Evolutionary conservation across 2,888 invertebrate species (phyloP), one percentile per base, ranked within the genome.

Genomic region (Sarcophaga subvicina): DNA sequence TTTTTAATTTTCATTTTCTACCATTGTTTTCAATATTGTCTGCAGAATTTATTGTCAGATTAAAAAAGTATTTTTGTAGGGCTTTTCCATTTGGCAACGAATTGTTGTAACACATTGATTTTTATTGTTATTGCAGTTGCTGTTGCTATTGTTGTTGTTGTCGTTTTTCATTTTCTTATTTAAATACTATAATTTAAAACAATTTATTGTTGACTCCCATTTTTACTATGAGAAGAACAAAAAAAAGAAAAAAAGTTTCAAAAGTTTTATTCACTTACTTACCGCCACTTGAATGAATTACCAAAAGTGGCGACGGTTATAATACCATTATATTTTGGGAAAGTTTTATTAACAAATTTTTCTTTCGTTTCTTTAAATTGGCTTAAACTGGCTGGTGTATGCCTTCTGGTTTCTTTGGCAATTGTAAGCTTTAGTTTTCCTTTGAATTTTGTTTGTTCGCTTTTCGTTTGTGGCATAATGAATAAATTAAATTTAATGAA

Each of bases 201-300:
- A 79, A 75, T 79, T 64, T 79, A 10, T 70, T 64, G 69, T 83
- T 70, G 17, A 79, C 79, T 79, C 54, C 67, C 45, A 72, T 70
- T 83, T 79, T 6, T 2, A 6, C 37, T 6, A 37, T 0, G 27
- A 5, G 6, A 37, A 37, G 6, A 37, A 37, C 6, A 12, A 12
- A 14, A 54, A 54, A 14, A 54, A 54, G 4, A 17, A 14, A 54
- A 54, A 54, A 54, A 12, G 54, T 54, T 54, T 54, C 14, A 17
- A 54, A 54, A 54, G 54, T 54, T 54, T 54, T 54, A 54, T 14
- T 12, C 14, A 14, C 17, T 54, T 54, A 14, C 54, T 54, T 54
- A 54, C 3, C 17, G 54, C 54, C 54, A 54, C 14, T 54, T 54
- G 54, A 54, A 54, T 54, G 12, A 54, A 17, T 17, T 14, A 17